A percentile compares a stretch with the other conserved stretches of the same genome.
These are phyloP conservation scores for Subacronicta megacephala DNA, from an alignment of 2,888 invertebrate genomes.

Conservation along the genomic window DNA sequence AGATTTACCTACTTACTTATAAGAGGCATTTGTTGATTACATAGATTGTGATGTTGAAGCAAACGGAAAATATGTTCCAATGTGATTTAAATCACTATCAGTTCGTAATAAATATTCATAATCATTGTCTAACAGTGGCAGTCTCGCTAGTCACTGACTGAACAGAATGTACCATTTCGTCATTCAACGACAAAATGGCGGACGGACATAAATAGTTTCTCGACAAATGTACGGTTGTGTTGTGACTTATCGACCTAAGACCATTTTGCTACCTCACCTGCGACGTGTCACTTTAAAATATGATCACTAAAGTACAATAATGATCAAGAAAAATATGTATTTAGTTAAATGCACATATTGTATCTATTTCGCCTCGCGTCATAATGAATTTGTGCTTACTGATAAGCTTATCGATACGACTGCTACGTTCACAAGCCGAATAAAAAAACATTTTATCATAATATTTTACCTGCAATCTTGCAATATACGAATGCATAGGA, in stretches of 20 bases:
- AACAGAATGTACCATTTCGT: slow-evolving; percentile 72
- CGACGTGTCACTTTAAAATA: slow-evolving; percentile 50
- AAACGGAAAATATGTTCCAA: slow-evolving; percentile 9
- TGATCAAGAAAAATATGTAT: slow-evolving; percentile 32
- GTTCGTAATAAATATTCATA: slow-evolving; percentile 26
- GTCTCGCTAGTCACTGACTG: slow-evolving; percentile 55
- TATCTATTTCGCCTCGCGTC: slow-evolving; percentile 43
- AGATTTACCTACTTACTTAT: slow-evolving; percentile 29
- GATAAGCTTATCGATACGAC: slow-evolving; percentile 53
- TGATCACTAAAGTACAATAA: slow-evolving; percentile 45
- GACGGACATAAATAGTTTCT: slow-evolving; percentile 78
- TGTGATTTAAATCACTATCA: slow-evolving; percentile 19
- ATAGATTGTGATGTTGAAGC: slow-evolving; percentile 9
- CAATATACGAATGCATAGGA: slow-evolving; percentile 32
- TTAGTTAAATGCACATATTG: slow-evolving; percentile 24
- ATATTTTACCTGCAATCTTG: slow-evolving; percentile 32
- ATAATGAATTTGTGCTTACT: slow-evolving; percentile 34
- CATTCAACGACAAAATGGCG: slow-evolving; percentile 86
- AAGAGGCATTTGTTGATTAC: slow-evolving; percentile 19
- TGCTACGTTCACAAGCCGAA: slow-evolving; percentile 43
- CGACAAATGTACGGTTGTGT: slow-evolving; percentile 74
- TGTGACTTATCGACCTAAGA: slow-evolving; percentile 78
- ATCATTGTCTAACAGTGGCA: slow-evolving; percentile 45
- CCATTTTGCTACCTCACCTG: slow-evolving; percentile 59
- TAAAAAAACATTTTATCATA: slow-evolving; percentile 32